phyloP scores from a whole-genome alignment of 2,888 invertebrate genomes.

The Prosapia bicincta region DNA sequence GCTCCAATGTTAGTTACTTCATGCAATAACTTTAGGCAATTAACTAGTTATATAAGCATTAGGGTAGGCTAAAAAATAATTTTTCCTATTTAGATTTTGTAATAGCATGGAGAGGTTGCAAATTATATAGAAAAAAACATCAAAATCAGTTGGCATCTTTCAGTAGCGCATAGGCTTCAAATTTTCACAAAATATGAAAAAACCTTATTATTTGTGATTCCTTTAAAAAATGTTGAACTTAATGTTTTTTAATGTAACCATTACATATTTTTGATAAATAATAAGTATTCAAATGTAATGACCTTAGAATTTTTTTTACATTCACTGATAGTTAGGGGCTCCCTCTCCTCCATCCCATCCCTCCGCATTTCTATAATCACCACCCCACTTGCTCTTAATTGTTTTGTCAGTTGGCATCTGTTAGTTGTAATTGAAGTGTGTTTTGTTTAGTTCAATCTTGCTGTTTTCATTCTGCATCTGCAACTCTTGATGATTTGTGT shows the following conservation, averaged over 20 bases:
- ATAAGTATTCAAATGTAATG: background rate
- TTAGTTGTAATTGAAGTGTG: background rate
- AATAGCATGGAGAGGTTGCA: too few species aligned
- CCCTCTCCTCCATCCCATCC: background rate
- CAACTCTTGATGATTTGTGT: background rate
- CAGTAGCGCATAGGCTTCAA: too few species aligned
- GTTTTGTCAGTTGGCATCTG: background rate
- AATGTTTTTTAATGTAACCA: too few species aligned
- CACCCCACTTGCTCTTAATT: background rate
- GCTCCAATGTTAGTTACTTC: slow-evolving; percentile 1
- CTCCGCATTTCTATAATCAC: background rate
- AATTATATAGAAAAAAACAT: too few species aligned
- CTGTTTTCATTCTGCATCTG: background rate
- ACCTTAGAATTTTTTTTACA: background rate
- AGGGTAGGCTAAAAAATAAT: too few species aligned
- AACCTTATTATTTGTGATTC: too few species aligned
- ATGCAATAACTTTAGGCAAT: background rate
- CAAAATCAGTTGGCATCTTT: too few species aligned
- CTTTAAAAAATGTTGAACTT: too few species aligned
- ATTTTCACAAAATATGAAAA: too few species aligned
- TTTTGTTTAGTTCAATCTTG: background rate
- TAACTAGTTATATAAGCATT: too few species aligned
- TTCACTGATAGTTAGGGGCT: background rate
- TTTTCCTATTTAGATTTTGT: too few species aligned
- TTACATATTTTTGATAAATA: background rate